phyloP scores from a whole-genome alignment of 23 tunicate genomes.

The Trididemnum miniatum region DNA sequence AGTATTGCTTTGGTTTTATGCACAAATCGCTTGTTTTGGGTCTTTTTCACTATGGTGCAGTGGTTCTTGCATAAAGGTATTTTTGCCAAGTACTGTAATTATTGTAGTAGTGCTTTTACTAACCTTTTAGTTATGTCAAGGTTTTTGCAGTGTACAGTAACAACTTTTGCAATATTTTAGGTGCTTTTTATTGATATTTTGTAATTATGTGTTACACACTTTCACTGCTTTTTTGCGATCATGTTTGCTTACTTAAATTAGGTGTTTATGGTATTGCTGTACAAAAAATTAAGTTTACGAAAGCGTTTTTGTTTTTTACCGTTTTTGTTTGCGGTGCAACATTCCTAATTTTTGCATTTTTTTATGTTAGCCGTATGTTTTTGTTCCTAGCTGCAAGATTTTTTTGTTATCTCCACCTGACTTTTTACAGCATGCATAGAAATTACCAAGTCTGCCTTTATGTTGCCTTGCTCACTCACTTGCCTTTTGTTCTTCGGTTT shows the following conservation, averaged over 20 bases:
- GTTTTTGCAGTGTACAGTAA: too few relatives aligned
- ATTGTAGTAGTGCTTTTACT: too few relatives aligned
- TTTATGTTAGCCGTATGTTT: constrained; percentile 6
- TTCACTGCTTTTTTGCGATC: constrained; percentile 13
- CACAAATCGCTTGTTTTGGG: too few relatives aligned
- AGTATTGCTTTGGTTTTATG: too few relatives aligned
- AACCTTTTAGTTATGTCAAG: too few relatives aligned
- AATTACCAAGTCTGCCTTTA: not conserved
- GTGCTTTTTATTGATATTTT: too few relatives aligned
- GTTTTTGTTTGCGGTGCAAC: not conserved
- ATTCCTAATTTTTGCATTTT: constrained; percentile 6
- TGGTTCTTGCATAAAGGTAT: too few relatives aligned
- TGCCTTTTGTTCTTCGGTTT: not conserved
- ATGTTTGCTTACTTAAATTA: not conserved
- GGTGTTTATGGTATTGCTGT: constrained; percentile 3
- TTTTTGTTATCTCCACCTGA: not conserved
- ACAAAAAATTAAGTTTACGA: not conserved
- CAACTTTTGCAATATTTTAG: too few relatives aligned
- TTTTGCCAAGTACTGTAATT: too few relatives aligned
- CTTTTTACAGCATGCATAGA: not conserved
- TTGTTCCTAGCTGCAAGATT: not conserved
- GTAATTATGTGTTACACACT: not conserved
- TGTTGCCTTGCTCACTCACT: constrained; percentile 8
- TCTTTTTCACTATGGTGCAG: too few relatives aligned
- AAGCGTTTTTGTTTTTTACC: not conserved